Evolutionary conservation across 2,797 vertebrate species (phyloP).

Genomic region (Urocyon cinereoargenteus): DNA sequence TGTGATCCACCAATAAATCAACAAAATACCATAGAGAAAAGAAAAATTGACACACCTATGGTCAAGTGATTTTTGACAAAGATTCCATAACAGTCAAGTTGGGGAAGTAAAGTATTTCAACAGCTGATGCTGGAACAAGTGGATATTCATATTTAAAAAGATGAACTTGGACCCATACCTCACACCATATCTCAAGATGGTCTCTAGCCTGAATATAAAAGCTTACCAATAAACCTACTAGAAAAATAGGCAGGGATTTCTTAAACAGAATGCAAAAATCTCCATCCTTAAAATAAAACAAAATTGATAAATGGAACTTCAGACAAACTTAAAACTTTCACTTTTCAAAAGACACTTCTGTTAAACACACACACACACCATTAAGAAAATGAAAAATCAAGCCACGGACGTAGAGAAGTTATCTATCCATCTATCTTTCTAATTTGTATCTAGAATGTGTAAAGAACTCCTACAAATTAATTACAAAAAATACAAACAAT

Average conservation of each 20-base stretch:
- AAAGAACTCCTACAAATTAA: constrained; percentile 37
- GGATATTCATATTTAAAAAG: not conserved
- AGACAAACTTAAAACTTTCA: constrained; percentile 9
- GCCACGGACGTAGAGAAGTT: not conserved
- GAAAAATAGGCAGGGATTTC: not conserved
- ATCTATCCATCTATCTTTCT: not conserved
- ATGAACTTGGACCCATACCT: not conserved
- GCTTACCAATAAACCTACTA: not conserved
- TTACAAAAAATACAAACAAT: not conserved
- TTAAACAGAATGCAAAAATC: constrained; percentile 17
- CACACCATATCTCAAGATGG: not conserved
- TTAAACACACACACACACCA: not conserved
- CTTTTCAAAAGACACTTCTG: not conserved
- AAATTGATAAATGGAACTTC: not conserved
- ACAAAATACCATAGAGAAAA: not conserved
- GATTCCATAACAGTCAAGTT: not conserved
- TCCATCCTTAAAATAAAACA: not conserved
- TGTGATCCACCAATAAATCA: not conserved
- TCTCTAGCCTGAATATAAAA: not conserved
- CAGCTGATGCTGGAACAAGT: not conserved
- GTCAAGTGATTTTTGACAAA: constrained; percentile 1
- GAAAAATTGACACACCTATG: not conserved
- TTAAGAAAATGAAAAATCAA: constrained; percentile 48
- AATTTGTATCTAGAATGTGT: constrained; percentile 23
- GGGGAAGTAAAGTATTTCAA: constrained; percentile 37